Evolutionary conservation across 2,113 vertebrate species (phyloP).

Genomic region (Sclerurus mexicanus): DNA sequence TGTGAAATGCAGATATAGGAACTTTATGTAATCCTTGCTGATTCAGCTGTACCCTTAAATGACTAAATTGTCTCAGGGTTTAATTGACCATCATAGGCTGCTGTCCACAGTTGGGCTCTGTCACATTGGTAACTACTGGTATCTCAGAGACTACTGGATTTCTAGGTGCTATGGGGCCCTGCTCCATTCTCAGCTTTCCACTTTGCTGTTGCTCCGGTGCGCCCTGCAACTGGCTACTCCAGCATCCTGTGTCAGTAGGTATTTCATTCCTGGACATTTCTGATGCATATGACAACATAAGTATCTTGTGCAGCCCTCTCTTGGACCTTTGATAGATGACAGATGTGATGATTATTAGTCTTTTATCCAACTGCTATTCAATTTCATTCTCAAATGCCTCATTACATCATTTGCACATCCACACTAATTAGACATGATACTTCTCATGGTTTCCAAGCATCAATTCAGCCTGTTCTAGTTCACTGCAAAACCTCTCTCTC

Average conservation of each 20-base stretch:
- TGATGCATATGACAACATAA: background rate
- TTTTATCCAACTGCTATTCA: background rate
- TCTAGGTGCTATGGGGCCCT: background rate
- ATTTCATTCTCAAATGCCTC: background rate
- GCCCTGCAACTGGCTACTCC: background rate
- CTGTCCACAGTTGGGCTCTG: accelerated
- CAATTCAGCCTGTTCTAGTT: background rate
- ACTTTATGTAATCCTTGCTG: background rate
- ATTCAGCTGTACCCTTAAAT: background rate
- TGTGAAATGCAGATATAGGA: background rate
- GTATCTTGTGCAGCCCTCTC: background rate
- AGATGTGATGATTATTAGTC: background rate
- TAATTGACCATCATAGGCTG: background rate
- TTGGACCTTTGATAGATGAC: background rate
- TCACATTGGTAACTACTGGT: background rate
- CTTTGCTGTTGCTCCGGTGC: background rate
- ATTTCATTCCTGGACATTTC: background rate
- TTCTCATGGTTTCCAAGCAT: background rate
- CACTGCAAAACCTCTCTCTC: background rate
- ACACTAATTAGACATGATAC: background rate
- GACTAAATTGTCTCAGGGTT: background rate
- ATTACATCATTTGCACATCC: background rate
- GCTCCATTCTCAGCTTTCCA: background rate
- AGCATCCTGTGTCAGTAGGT: background rate
- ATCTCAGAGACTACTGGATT: background rate